A percentile compares a stretch with the other conserved stretches of the same genome.
These are phyloP conservation scores for Cyrtorhinus lividipennis DNA, from an alignment of 1,140 invertebrate genomes.

Conservation along the genomic window DNA sequence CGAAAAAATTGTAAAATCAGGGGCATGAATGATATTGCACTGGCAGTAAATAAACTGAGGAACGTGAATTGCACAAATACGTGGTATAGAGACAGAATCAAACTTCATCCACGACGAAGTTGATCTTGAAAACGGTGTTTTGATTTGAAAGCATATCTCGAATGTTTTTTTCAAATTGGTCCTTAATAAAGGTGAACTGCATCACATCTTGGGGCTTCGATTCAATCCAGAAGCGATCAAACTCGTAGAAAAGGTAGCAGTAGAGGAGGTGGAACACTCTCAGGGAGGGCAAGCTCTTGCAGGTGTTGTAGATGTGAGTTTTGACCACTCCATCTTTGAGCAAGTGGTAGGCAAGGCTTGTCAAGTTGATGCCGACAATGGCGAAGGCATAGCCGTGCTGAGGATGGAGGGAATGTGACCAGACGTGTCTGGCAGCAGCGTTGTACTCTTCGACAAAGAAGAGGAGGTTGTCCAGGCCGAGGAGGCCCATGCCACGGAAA, in stretches of 20 bases:
- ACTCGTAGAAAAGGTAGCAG: conserved; percentile 85
- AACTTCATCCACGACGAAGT: conserved; percentile 44
- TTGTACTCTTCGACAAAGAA: conserved; percentile 76
- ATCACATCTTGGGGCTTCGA: conserved; percentile 85
- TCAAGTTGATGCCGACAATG: conserved; percentile 87
- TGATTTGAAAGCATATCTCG: conserved; percentile 45
- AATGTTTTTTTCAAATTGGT: conserved; percentile 65
- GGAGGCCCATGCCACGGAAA: conserved; percentile 93
- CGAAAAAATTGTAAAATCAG: too few relatives aligned
- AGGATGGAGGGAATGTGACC: conserved; percentile 81
- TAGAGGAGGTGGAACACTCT: conserved; percentile 86
- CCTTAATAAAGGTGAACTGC: conserved; percentile 78
- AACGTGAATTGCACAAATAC: too few relatives aligned
- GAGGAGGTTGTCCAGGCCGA: conserved; percentile 82
- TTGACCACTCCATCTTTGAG: conserved; percentile 69
- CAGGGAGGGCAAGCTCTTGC: conserved; percentile 49
- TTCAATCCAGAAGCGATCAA: conserved; percentile 84
- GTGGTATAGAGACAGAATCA: too few relatives aligned
- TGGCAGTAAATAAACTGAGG: too few relatives aligned
- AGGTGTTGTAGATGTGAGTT: conserved; percentile 82
- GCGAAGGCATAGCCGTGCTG: conserved; percentile 76
- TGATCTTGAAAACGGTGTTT: conserved; percentile 52
- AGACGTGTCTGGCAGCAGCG: conserved; percentile 59
- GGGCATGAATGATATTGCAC: too few relatives aligned
- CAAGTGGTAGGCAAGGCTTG: conserved; percentile 71